Conservation (phyloP, 2,113 vertebrate species). For the Progne subis region DNA sequence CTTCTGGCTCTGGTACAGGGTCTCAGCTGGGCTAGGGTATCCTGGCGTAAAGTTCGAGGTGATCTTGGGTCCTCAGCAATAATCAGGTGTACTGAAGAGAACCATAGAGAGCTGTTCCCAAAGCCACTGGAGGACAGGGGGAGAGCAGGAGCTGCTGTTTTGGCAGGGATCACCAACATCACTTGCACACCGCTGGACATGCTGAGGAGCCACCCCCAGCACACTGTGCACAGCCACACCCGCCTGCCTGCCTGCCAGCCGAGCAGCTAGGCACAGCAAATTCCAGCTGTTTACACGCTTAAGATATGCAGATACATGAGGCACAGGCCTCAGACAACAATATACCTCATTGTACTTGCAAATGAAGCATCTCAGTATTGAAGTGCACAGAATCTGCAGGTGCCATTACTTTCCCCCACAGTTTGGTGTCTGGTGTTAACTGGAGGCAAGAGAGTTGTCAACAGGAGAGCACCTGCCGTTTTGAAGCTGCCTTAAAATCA, state of each 20-base stretch:
- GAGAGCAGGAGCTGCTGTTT: not conserved
- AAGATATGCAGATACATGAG: not conserved
- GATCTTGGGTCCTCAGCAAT: not conserved
- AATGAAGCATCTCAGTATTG: constrained; percentile 18
- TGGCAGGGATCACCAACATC: not conserved
- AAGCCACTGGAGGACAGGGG: not conserved
- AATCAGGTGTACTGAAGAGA: not conserved
- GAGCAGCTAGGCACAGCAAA: not conserved
- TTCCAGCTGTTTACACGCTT: not conserved
- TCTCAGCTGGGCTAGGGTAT: not conserved
- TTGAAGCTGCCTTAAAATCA: not conserved
- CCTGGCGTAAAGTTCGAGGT: fast-evolving
- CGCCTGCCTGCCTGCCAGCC: not conserved
- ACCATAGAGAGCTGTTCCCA: not conserved
- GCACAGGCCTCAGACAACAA: not conserved
- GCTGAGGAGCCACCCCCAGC: not conserved
- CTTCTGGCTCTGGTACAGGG: not conserved
- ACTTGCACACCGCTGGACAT: fast-evolving
- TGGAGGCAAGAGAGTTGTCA: not conserved
- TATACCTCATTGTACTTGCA: constrained; percentile 21
- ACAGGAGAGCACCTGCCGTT: not conserved
- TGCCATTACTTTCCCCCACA: constrained; percentile 16
- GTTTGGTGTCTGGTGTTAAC: constrained; percentile 32
- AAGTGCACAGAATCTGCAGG: not conserved
- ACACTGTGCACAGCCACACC: fast-evolving